Percentiles rank a stretch among this genome's conserved stretches.
phyloP scores from a whole-genome alignment of 1,140 invertebrate species.

The Drosophila oshimai region DNA sequence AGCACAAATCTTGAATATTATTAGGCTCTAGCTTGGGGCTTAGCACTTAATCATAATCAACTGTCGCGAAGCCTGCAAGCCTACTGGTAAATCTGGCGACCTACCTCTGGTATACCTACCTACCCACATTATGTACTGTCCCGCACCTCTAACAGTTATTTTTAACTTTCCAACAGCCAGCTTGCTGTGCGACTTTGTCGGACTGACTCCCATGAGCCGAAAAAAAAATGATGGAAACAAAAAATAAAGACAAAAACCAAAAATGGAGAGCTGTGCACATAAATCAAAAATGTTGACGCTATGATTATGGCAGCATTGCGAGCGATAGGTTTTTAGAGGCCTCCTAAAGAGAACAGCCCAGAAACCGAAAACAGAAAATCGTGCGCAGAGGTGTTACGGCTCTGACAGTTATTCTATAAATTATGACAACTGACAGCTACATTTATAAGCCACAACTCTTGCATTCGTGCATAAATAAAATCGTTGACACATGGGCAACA shows the following conservation, averaged over 20 bases:
- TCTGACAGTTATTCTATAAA: constrained; percentile 79
- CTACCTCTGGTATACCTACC: constrained; percentile 45
- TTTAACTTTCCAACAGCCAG: constrained; percentile 22
- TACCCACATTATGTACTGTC: constrained; percentile 44
- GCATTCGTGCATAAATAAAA: constrained; percentile 69
- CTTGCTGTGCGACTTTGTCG: constrained; percentile 4
- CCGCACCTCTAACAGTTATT: constrained; percentile 39
- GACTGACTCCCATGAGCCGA: constrained; percentile 53
- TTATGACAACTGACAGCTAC: constrained; percentile 81
- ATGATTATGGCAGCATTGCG: constrained; percentile 65
- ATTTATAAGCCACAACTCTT: constrained; percentile 79
- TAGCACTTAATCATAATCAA: constrained; percentile 82
- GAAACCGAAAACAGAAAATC: constrained; percentile 58
- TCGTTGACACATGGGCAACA: constrained; percentile 51
- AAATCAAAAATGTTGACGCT: constrained; percentile 78
- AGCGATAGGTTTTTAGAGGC: constrained; percentile 57
- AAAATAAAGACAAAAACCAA: constrained; percentile 49
- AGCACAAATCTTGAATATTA: constrained; percentile 54
- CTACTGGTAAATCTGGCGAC: constrained; percentile 52
- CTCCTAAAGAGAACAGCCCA: constrained; percentile 40
- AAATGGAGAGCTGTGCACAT: constrained; percentile 60
- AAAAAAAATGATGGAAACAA: constrained; percentile 22
- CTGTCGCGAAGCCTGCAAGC: constrained; percentile 74
- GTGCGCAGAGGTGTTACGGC: constrained; percentile 72
- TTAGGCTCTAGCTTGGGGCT: constrained; percentile 56